phyloP scores from a whole-genome alignment of 2,113 vertebrate species.

The Chloropsis cyanopogon region DNA sequence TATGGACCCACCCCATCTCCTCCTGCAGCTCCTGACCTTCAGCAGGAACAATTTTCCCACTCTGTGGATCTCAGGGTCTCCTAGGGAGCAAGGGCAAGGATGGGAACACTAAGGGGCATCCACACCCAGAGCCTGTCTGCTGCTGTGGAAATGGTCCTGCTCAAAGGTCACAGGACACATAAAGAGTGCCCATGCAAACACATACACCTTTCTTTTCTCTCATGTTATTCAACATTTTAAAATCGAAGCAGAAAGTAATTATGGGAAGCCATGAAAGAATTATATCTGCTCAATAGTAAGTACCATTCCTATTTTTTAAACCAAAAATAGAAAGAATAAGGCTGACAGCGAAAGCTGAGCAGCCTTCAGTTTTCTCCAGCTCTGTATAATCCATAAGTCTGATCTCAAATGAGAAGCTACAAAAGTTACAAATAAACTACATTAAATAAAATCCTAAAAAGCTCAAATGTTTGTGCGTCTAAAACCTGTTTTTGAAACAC shows the following conservation, averaged over 20 bases:
- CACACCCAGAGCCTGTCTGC: background rate
- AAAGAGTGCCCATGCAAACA: background rate
- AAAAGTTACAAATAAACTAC: background rate
- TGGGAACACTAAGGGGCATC: background rate
- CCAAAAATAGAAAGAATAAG: background rate
- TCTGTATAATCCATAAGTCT: background rate
- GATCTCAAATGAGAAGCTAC: background rate
- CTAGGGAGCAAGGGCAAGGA: background rate
- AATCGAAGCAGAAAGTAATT: background rate
- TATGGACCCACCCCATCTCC: fast-evolving
- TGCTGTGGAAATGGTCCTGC: background rate
- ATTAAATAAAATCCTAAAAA: background rate
- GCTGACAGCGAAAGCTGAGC: background rate
- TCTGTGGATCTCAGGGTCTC: background rate
- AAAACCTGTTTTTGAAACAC: background rate
- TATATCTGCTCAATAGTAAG: background rate
- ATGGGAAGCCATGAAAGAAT: background rate
- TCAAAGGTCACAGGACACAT: background rate
- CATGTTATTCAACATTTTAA: fast-evolving
- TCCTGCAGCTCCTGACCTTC: background rate
- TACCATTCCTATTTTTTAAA: background rate
- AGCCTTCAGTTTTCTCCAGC: background rate
- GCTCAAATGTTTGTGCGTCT: background rate
- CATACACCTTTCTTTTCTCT: fast-evolving
- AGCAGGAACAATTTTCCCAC: background rate